phyloP scores from a whole-genome alignment of 1,140 invertebrate species.

The Neuroterus valhalla region DNA sequence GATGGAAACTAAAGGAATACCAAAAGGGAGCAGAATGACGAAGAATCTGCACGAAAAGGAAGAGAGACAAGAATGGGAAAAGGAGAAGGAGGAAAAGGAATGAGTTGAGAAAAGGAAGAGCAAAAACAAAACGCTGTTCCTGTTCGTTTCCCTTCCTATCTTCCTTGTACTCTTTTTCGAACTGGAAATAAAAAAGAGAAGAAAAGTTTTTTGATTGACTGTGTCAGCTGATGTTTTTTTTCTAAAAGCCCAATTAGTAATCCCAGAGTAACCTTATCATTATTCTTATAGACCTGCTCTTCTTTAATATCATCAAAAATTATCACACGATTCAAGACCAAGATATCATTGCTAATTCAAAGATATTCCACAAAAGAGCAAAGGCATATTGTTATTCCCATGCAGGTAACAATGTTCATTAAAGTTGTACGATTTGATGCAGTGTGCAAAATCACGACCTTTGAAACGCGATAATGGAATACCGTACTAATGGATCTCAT shows the following conservation, averaged over 20 bases:
- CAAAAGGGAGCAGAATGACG: constrained; percentile 32
- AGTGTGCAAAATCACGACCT: constrained; percentile 20
- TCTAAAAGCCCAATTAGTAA: background rate
- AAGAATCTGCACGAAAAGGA: background rate
- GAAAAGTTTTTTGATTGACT: too few relatives aligned
- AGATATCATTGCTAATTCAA: background rate
- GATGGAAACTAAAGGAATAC: constrained; percentile 55
- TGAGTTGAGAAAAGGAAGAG: background rate
- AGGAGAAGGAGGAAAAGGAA: constrained; percentile 18
- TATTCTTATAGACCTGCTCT: background rate
- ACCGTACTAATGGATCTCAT: constrained; percentile 24
- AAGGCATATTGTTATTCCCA: constrained; percentile 2
- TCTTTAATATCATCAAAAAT: background rate
- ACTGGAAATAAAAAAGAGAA: background rate
- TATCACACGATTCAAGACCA: background rate
- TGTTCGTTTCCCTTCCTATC: too few relatives aligned
- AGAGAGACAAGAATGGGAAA: background rate
- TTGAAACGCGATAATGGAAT: constrained; percentile 27
- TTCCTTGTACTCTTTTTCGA: too few relatives aligned
- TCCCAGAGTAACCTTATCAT: background rate
- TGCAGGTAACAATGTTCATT: background rate
- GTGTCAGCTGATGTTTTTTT: too few relatives aligned
- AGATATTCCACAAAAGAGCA: constrained; percentile 7
- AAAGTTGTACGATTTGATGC: constrained; percentile 16
- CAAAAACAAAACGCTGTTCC: too few relatives aligned